These are phyloP conservation scores for Phainopepla nitens DNA, from an alignment of 2,113 vertebrate species.

Conservation along the genomic window DNA sequence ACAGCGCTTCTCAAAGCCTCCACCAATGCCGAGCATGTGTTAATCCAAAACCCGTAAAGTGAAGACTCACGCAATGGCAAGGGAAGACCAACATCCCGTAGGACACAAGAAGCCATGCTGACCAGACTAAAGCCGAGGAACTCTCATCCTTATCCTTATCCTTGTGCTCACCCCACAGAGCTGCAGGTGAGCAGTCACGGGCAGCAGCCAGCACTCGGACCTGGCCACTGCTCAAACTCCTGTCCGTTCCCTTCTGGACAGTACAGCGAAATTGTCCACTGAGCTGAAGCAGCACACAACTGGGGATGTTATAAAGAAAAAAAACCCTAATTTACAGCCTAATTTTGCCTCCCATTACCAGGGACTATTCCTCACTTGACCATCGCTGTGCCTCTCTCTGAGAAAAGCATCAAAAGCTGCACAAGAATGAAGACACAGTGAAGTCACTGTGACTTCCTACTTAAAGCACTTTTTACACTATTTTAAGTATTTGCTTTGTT, in stretches of 20 bases:
- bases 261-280: rapidly evolving
- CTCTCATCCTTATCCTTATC: too few species aligned
- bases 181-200: rapidly evolving
- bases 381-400: rapidly evolving
- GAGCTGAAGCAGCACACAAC: not conserved
- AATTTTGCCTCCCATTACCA: not conserved
- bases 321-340: not conserved
- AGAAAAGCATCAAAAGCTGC: not conserved
- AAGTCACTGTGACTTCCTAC: not conserved
- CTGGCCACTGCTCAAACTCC: not conserved
- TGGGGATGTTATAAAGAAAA: not conserved
- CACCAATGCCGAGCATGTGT: not conserved
- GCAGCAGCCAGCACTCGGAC: not conserved
- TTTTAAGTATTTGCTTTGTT: not conserved
- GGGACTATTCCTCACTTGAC: not conserved
- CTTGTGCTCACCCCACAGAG: not conserved
- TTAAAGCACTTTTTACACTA: not conserved
- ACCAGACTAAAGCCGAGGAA: not conserved
- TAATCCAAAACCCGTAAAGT: not conserved
- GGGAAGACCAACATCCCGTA: not conserved
- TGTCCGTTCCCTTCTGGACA: not conserved
- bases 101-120: not conserved
- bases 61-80: not conserved
- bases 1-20: not conserved
- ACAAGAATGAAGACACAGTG: not conserved